Conservation (phyloP, 2,113 vertebrate genomes). For the Dipodomys spectabilis region DNA sequence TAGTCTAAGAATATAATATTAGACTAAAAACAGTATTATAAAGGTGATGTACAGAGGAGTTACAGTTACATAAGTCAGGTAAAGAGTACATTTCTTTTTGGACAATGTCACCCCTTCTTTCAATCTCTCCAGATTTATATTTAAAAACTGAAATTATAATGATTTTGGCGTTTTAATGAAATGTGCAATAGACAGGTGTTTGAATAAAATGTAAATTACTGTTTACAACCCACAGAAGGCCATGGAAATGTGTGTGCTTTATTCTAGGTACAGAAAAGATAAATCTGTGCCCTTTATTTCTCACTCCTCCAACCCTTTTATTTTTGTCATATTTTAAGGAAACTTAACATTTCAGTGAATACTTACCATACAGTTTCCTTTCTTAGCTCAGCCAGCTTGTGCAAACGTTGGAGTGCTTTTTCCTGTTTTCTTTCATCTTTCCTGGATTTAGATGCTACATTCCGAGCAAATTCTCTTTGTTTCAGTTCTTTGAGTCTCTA, state of each 20-base stretch:
- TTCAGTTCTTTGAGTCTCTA: conserved; percentile 97
- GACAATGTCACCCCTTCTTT: no score
- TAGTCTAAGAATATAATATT: conserved; percentile 67
- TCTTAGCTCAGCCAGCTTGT: conserved; percentile 90
- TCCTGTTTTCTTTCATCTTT: conserved; percentile 93
- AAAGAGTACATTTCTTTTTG: no score
- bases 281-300: background rate
- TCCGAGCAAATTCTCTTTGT: conserved; percentile 95
- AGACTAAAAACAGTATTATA: conserved; percentile 26
- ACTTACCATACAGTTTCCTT: conserved; percentile 89
- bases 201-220: conserved; percentile 69
- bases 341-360: conserved; percentile 64
- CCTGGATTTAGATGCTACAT: conserved; percentile 92
- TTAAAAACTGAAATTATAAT: conserved; percentile 71
- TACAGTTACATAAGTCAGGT: no score
- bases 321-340: conserved; percentile 16
- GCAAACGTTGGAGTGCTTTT: conserved; percentile 90
- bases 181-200: conserved; percentile 78
- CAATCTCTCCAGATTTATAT: background rate
- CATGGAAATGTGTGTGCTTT: background rate
- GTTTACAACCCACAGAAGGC: conserved; percentile 18
- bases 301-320: background rate
- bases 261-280: conserved; percentile 49
- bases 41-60: no score
- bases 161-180: conserved; percentile 74